Evolutionary conservation across 1,140 invertebrate species (phyloP), one percentile per base, ranked within the genome.

Genomic region (Magallana angulata): DNA sequence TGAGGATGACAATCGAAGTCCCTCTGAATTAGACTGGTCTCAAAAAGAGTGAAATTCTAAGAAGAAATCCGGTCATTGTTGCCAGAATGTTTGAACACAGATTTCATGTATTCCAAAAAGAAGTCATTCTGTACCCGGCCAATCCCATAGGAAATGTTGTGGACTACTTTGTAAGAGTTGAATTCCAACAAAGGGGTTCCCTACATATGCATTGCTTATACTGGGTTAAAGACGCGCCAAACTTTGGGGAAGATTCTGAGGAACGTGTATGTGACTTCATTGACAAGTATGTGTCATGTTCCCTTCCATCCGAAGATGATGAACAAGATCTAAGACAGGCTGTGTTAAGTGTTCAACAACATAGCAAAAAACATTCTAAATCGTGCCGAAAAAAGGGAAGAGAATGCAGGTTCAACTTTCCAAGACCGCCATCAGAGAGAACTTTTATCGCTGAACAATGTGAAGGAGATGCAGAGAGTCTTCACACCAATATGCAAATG

Each of bases 151-250:
- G 36, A 36, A 36, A 0, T 36, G 36, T 36, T 36, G 36, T 36
- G 36, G 36, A 36, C 36, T 36, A 36, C 36, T 36, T 36, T 36
- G 36, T 36, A 36, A 36, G 36, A 36, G 36, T 36, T 36, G 36
- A 36, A 36, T 36, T 36, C 36, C 36, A 36, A 36, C 36, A 36
- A 36, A 36, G 36, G 36, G 36, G 36, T 36, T 36, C 36, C 36
- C 36, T 1, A 36, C 36, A 36, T 36, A 36, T 36, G 36, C 36
- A 36, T 36, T 36, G 36, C 48, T 59, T 91, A 7, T 85, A 90
- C 24, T 91, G 90, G 94, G 84, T 95, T 1, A 88, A 94, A 87
- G 90, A 93, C 90, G 87, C 91, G 82, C 94, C 94, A 60, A 48
- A 48, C 64, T 30, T 87, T 0, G 82, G 60, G 1, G 0, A 30